Conservation (phyloP, 1,140 invertebrate genomes). For the Tribolium castaneum region DNA sequence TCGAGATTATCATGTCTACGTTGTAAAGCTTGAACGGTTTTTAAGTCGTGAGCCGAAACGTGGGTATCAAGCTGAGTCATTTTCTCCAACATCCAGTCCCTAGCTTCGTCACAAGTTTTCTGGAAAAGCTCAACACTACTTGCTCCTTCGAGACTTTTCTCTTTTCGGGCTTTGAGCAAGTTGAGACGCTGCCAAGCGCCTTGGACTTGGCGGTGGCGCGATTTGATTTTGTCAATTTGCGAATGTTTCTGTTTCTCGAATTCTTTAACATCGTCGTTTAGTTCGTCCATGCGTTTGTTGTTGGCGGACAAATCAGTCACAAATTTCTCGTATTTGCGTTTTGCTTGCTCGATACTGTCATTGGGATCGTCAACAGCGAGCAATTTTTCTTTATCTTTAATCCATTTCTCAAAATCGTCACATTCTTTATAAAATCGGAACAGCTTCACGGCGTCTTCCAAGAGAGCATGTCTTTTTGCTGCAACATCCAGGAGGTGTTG, state of each 20-base stretch:
- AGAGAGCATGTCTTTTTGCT: slow-evolving; percentile 78
- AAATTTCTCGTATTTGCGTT: slow-evolving; percentile 96
- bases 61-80: slow-evolving; percentile 85
- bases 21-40: slow-evolving; percentile 91
- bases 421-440: slow-evolving; percentile 98
- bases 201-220: slow-evolving; percentile 85
- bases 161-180: slow-evolving; percentile 88
- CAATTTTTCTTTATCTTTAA: slow-evolving; percentile 93
- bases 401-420: slow-evolving; percentile 98
- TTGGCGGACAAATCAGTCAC: slow-evolving; percentile 95
- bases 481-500: slow-evolving; percentile 85
- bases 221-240: slow-evolving; percentile 87
- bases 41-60: slow-evolving; percentile 84
- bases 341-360: slow-evolving; percentile 93
- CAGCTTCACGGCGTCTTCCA: slow-evolving; percentile 93
- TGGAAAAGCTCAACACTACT: slow-evolving; percentile 93
- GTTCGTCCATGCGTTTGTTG: slow-evolving; percentile 87
- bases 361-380: slow-evolving; percentile 84
- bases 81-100: slow-evolving; percentile 96
- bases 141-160: slow-evolving; percentile 84
- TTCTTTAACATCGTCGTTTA: slow-evolving; percentile 89
- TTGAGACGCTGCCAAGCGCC: slow-evolving; percentile 91
- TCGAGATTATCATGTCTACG: slow-evolving; percentile 90
- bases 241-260: slow-evolving; percentile 88
- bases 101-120: slow-evolving; percentile 91